phyloP scores from a whole-genome alignment of 1,140 invertebrate species.

The Polyergus mexicanus region DNA sequence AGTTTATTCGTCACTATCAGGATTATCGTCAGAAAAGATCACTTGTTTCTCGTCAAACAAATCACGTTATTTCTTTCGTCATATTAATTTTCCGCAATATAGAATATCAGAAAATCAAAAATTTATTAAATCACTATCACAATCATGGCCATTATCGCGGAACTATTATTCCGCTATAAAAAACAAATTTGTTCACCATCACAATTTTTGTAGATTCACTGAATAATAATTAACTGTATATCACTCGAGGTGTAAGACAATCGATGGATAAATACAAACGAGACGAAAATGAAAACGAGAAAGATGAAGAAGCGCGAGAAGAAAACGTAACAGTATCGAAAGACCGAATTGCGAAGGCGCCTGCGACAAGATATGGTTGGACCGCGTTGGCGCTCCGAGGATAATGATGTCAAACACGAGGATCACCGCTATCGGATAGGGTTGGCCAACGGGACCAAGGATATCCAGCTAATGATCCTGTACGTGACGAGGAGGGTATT shows the following conservation, averaged over 20 bases:
- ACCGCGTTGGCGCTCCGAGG: constrained; percentile 73
- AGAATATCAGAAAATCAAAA: not conserved
- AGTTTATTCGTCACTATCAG: not conserved
- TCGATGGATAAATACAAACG: constrained; percentile 11
- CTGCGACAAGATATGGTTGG: constrained; percentile 53
- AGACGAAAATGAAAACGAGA: not conserved
- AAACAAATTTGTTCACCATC: constrained; percentile 24
- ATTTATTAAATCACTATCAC: not conserved
- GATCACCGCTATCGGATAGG: constrained; percentile 78
- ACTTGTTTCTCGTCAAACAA: not conserved
- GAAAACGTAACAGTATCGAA: constrained; percentile 43
- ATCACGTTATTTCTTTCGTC: not conserved
- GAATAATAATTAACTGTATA: not conserved
- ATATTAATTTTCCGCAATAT: not conserved
- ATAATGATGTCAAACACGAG: constrained; percentile 81
- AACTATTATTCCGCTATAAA: not conserved
- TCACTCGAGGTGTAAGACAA: no score
- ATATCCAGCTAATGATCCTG: constrained; percentile 83
- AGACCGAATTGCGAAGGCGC: constrained; percentile 45
- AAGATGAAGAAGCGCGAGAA: constrained; percentile 20
- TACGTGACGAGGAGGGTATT: constrained; percentile 83
- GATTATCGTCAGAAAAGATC: not conserved
- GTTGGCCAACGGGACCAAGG: constrained; percentile 78
- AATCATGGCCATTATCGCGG: not conserved
- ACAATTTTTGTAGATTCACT: constrained; percentile 30